Evolutionary conservation across 2,113 vertebrate species (phyloP), one percentile per base, ranked within the genome.

Genomic region (Mungos mungo): DNA sequence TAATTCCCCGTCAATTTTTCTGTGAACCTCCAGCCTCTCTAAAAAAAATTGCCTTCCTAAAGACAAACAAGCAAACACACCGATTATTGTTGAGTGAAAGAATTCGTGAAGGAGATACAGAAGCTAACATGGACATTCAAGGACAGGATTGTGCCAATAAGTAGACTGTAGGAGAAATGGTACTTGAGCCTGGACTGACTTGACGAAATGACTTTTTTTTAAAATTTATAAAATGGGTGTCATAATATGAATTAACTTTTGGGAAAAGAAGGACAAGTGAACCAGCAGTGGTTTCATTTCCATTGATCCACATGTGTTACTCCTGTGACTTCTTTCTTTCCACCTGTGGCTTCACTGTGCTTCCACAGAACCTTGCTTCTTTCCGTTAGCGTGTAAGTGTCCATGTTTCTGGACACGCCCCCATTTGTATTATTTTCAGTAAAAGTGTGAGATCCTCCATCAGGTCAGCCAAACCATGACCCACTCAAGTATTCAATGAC

Each of bases 251-350:
- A 71, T 66, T 35, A 71, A 68, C 33, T 65, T 69, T 63, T 5
- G 47, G 41, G 35, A 88, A 92, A 79, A 6, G n/a, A 96, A 76
- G 47, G 88, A 5, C 13, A 69, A 72, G 29, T 8, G 5, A 69
- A 27, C 21, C 68, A 47, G 5, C 3, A 25, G 29, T 52, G 21
- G 9, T 50, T 84, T 11, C 12, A 14, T 66, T 31, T 82, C 5
- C 14, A 0, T 33, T 54, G 23, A n/a, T 27, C 3, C 29, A 5
- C 0, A 1, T 33, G n/a, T 57, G 1, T 81, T 23, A 29, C 3
- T 25, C 18, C n/a, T 0, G 3, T 3, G 2, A 14, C 4, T 82
- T 33, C 14, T 60, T 81, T 52, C 35, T 33, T 19, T 12, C 9
- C 33, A 15, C 0, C 16, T 0, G 12, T n/a, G 9, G 72, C 84